These are phyloP conservation scores for Sebastes minor DNA, from an alignment of 2,797 vertebrate genomes.

Conservation along the genomic window DNA sequence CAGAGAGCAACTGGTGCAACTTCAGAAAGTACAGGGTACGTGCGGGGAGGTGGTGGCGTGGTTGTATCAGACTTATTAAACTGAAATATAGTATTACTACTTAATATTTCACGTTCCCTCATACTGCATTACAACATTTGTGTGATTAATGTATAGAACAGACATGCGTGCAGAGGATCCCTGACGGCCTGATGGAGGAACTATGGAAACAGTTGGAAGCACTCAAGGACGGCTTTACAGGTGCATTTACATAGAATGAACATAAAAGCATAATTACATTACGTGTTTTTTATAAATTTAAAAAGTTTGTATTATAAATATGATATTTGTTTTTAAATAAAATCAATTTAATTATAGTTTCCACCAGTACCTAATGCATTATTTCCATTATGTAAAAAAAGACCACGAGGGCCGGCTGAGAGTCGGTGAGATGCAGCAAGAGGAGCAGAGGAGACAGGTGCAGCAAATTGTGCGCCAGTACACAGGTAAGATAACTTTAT, in stretches of 20 bases:
- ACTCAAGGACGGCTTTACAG: slow-evolving; percentile 20
- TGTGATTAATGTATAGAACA: background rate
- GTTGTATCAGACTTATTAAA: background rate
- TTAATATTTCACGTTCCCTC: background rate
- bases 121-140: background rate
- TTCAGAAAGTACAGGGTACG: slow-evolving; percentile 13
- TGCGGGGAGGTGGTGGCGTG: background rate
- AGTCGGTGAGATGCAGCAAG: slow-evolving; percentile 28
- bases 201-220: background rate
- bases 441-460: slow-evolving; percentile 38
- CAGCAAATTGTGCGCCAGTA: slow-evolving; percentile 22
- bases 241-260: background rate
- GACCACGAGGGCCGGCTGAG: slow-evolving; percentile 35
- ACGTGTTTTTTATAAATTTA: background rate
- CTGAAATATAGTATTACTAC: background rate
- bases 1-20: slow-evolving; percentile 26
- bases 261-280: background rate
- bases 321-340: background rate
- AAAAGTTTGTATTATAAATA: background rate
- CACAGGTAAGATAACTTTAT: slow-evolving; percentile 1
- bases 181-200: background rate
- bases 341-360: background rate
- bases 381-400: background rate
- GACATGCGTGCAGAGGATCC: rapidly evolving
- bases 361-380: background rate